These are phyloP conservation scores for Gymnocephalus cernua DNA, from an alignment of 2,113 vertebrate genomes.

Conservation along the genomic window DNA sequence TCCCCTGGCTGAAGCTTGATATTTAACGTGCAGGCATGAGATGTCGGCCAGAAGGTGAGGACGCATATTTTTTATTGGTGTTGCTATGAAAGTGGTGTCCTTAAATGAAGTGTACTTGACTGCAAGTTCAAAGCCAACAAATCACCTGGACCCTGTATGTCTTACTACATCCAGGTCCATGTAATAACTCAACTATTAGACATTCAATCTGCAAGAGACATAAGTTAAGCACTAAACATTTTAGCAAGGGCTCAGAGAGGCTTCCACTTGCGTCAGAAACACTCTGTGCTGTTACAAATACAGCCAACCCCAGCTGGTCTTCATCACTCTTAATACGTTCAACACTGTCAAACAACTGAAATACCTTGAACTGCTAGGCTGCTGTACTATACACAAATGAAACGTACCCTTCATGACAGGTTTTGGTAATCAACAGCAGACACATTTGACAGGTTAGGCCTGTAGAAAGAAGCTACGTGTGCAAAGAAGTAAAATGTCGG, in stretches of 20 bases:
- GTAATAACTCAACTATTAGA: slow-evolving; percentile 21
- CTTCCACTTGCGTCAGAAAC: slow-evolving; percentile 65
- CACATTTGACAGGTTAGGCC: background rate
- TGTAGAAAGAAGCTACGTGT: too few relatives aligned
- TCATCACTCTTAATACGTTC: slow-evolving; percentile 45
- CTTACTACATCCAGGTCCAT: background rate
- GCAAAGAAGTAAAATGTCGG: background rate
- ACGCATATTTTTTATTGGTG: background rate
- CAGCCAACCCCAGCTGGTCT: slow-evolving; percentile 61
- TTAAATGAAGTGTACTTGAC: background rate
- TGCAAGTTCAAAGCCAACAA: background rate
- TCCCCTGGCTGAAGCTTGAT: background rate
- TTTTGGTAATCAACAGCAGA: background rate
- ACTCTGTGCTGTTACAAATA: slow-evolving; percentile 39
- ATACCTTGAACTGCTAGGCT: slow-evolving; percentile 48
- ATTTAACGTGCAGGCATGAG: background rate
- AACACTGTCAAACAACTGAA: slow-evolving; percentile 65
- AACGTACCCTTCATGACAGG: background rate
- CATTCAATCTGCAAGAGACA: background rate
- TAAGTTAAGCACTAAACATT: background rate
- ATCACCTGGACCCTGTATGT: background rate
- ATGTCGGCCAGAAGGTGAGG: background rate
- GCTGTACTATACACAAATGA: slow-evolving; percentile 11
- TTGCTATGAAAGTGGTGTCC: background rate
- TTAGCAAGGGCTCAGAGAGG: slow-evolving; percentile 15